Conservation (phyloP, 53 echinoderm and acorn worm species). For the Actinopyga echinites region DNA sequence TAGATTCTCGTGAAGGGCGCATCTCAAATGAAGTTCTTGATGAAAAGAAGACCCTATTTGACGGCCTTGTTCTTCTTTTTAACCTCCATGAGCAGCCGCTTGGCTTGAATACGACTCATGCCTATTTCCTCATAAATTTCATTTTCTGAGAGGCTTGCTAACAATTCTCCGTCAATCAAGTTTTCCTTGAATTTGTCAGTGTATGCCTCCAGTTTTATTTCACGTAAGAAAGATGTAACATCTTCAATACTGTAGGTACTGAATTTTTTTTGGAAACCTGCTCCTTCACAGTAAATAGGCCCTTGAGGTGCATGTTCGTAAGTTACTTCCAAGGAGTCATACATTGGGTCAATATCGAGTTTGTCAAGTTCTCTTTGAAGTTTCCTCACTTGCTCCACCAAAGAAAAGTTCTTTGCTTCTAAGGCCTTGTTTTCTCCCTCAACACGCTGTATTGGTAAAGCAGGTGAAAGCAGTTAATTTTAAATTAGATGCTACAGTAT, state of each 20-base stretch:
- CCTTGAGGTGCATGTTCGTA: neutral
- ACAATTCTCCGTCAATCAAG: constrained; percentile 57
- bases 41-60: neutral
- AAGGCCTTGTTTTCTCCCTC: neutral
- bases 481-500: no score
- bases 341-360: constrained; percentile 9
- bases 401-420: neutral
- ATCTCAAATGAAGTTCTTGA: no score
- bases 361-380: constrained; percentile 4
- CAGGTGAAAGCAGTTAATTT: no score
- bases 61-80: neutral
- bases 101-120: constrained; percentile 29
- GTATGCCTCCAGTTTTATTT: constrained; percentile 56
- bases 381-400: neutral
- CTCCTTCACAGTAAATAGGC: constrained; percentile 6
- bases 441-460: neutral
- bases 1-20: no score
- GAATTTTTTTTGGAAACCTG: neutral
- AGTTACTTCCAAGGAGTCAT: neutral
- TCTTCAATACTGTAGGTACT: constrained; percentile 5
- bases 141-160: constrained; percentile 54
- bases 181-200: constrained; percentile 58
- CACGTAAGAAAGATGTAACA: constrained; percentile 54
- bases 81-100: constrained; percentile 11
- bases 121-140: constrained; percentile 46